Percentiles rank a stretch among this genome's conserved stretches.
Conservation (phyloP, 23 tunicate species). For the Botrylloides violaceus region DNA sequence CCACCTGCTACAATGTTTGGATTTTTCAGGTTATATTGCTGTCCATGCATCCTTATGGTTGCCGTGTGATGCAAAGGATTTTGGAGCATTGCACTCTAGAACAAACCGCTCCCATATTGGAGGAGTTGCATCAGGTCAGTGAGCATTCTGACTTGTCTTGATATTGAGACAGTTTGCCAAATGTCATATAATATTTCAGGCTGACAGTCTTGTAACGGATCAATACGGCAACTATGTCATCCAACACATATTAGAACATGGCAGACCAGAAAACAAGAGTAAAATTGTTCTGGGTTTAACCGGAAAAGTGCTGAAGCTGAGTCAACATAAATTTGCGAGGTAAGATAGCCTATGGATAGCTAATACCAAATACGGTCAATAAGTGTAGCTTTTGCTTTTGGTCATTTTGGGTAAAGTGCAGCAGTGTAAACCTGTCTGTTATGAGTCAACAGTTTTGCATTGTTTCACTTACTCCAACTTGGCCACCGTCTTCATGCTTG, state of each 20-base stretch:
- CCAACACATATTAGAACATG: conserved; percentile 98
- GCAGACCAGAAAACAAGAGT: conserved; percentile 78
- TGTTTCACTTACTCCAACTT: conserved; percentile 16
- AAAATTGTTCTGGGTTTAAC: conserved; percentile 78
- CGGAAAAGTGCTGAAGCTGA: conserved; percentile 73
- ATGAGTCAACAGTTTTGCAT: conserved; percentile 19
- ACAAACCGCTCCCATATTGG: conserved; percentile 91
- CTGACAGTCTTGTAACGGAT: conserved; percentile 88
- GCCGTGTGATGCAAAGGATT: conserved; percentile 97
- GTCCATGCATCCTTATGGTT: conserved; percentile 95
- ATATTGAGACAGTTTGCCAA: too few species aligned
- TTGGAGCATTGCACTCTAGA: conserved; percentile 94
- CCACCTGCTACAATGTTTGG: too few species aligned
- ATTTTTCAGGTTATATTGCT: conserved; percentile 49
- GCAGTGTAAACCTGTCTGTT: conserved; percentile 71
- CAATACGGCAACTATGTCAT: conserved; percentile 99
- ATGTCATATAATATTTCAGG: conserved; percentile 32
- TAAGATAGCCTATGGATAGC: too few species aligned
- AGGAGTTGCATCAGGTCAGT: conserved; percentile 81
- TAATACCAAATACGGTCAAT: too few species aligned
- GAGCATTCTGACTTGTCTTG: too few species aligned
- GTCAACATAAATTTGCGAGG: conserved; percentile 99
- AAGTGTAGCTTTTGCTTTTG: not conserved
- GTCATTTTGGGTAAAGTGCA: conserved; percentile 65
- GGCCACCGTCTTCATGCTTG: not conserved